Base-by-base conservation (phyloP, 2,113 vertebrate genomes). In the Cariama cristata region DNA sequence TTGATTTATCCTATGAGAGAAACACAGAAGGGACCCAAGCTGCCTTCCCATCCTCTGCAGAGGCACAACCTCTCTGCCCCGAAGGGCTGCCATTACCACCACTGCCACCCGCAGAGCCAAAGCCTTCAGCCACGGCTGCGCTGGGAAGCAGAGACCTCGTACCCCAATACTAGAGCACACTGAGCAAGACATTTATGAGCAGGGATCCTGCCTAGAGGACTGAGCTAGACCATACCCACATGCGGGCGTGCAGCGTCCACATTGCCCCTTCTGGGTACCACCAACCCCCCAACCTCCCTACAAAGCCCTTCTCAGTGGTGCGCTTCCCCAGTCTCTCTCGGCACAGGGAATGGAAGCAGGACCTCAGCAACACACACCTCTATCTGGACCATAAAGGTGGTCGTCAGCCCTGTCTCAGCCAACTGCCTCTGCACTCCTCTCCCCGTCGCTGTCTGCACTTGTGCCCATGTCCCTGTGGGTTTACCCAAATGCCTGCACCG, bases 391-490 rank as follows among this genome's bases (percentile, higher is more conserved):
- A 40, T 23, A 45, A 50, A 58, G 45, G 45, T 3, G 11, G 10
- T 21, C 26, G 11, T 52, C 33, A 33, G 60, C 6, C 22, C 40
- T 42, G 30, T 27, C 84, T 49, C 50, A 14, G 68, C 15, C 19
- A 19, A 32, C 62, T 69, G 44, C 18, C 30, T 74, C 33, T 40
- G 24, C 17, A 4, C 4, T 10, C n/a, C 28, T 66, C 45, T 71
- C 20, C 28, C 2, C 0, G 0, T 20, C 5, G 0, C 47, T 49
- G 21, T 33, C 72, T 60, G 44, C n/a, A 24, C 40, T 30, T 30
- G 20, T 0, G 0, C 40, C 42, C 18, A 3, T 8, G 17, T 55
- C 55, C 47, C 68, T 17, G 7, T 14, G 49, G 30, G 21, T 73
- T 53, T 72, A 12, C n/a, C 30, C 44, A 62, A 3, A 32, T 19